A percentile compares a stretch with the other conserved stretches of the same genome.
phyloP scores from a whole-genome alignment of 2,797 vertebrate species.

The Decapterus maruadsi region DNA sequence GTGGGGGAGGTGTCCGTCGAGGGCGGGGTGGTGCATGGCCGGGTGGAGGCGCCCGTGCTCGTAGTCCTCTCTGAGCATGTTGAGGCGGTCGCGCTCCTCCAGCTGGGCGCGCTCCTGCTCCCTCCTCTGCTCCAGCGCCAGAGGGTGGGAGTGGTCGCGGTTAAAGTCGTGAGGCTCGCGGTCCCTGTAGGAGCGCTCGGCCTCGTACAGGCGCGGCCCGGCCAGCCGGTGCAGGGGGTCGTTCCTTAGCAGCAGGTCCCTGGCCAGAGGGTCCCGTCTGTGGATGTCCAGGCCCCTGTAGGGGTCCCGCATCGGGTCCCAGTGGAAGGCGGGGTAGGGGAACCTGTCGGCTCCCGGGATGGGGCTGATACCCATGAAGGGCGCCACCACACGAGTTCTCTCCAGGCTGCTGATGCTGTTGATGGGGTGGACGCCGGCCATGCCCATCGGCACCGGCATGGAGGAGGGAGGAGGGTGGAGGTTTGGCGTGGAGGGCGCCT shows the following conservation, averaged over 20 bases:
- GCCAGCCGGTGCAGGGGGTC: slow-evolving; percentile 94
- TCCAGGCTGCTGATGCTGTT: slow-evolving; percentile 93
- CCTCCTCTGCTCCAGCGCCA: slow-evolving; percentile 91
- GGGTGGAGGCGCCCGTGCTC: slow-evolving; percentile 89
- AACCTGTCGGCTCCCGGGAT: slow-evolving; percentile 95
- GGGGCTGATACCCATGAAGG: slow-evolving; percentile 97
- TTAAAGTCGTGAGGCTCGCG: slow-evolving; percentile 95
- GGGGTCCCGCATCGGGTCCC: slow-evolving; percentile 97
- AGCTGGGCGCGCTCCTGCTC: slow-evolving; percentile 93
- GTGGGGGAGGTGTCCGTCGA: slow-evolving; percentile 93
- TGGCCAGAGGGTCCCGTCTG: slow-evolving; percentile 92
- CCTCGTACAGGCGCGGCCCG: slow-evolving; percentile 90
- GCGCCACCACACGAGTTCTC: slow-evolving; percentile 96
- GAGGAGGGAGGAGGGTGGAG: slow-evolving; percentile 85
- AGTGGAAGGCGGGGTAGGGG: slow-evolving; percentile 96
- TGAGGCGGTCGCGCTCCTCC: slow-evolving; percentile 93
- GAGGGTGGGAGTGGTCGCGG: slow-evolving; percentile 89
- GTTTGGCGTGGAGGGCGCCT: slow-evolving; percentile 76
- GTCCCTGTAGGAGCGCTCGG: slow-evolving; percentile 94
- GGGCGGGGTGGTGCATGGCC: slow-evolving; percentile 80
- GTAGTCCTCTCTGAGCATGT: slow-evolving; percentile 95
- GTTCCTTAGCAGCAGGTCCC: slow-evolving; percentile 93
- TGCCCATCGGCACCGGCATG: slow-evolving; percentile 92
- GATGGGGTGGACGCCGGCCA: slow-evolving; percentile 93
- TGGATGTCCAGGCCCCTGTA: slow-evolving; percentile 96